phyloP scores from a whole-genome alignment of 2,113 vertebrate species.

The Takifugu flavidus region DNA sequence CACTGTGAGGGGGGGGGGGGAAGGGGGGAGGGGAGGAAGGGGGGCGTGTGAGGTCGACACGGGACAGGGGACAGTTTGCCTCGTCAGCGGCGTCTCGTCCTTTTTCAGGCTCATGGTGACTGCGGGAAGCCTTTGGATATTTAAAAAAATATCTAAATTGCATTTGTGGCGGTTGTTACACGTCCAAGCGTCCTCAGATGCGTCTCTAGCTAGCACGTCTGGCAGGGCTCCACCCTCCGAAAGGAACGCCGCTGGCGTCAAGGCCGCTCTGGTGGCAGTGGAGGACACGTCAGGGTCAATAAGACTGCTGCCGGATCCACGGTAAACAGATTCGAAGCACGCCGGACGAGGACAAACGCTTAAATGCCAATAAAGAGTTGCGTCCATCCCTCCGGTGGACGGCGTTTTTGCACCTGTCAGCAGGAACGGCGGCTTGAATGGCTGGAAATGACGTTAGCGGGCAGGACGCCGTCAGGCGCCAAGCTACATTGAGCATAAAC shows the following conservation, averaged over 20 bases:
- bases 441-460: neutral
- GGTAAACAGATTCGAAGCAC: conserved; percentile 53
- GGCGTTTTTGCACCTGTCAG: neutral
- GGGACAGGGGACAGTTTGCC: conserved; percentile 1
- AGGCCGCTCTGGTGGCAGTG: conserved; percentile 20
- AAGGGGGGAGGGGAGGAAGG: neutral
- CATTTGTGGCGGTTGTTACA: too few relatives aligned
- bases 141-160: too few relatives aligned
- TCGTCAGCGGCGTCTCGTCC: neutral
- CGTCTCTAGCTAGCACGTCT: neutral
- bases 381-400: conserved; percentile 7
- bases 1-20: conserved; percentile 3
- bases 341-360: conserved; percentile 35
- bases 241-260: conserved; percentile 18
- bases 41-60: conserved; percentile 16
- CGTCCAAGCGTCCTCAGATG: too few relatives aligned
- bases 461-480: neutral
- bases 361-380: conserved; percentile 29
- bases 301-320: conserved; percentile 30
- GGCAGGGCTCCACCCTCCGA: conserved; percentile 22
- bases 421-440: neutral
- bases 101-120: neutral
- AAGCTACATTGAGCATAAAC: neutral
- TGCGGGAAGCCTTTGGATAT: neutral
- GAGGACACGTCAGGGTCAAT: conserved; percentile 46